These are phyloP conservation scores for Electrona antarctica DNA, from an alignment of 2,113 vertebrate species.

Conservation along the genomic window DNA sequence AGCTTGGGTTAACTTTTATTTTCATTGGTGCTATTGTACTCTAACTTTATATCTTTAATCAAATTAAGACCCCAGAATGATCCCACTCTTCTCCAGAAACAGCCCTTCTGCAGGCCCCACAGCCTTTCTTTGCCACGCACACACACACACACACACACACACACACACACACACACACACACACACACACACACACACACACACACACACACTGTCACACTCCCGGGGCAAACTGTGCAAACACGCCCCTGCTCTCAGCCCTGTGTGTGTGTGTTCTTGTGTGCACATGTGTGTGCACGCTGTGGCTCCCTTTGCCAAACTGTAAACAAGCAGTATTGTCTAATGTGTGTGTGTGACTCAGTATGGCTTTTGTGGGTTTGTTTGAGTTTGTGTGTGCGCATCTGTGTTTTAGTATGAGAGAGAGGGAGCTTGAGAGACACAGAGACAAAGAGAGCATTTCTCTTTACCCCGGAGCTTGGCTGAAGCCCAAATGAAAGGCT, in stretches of 20 bases:
- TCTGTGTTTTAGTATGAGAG: slow-evolving; percentile 79
- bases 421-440: slow-evolving; percentile 74
- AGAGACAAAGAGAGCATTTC: slow-evolving; percentile 81
- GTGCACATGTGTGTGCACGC: slow-evolving; percentile 68
- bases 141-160: slow-evolving; percentile 34
- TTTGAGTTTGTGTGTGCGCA: slow-evolving; percentile 77
- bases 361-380: slow-evolving; percentile 79
- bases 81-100: slow-evolving; percentile 37
- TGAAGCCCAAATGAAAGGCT: slow-evolving; percentile 71
- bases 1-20: slow-evolving; percentile 42
- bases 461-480: slow-evolving; percentile 76
- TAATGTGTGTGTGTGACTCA: slow-evolving; percentile 78
- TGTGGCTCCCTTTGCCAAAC: slow-evolving; percentile 72
- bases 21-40: slow-evolving; percentile 30
- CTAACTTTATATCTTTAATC: slow-evolving; percentile 44
- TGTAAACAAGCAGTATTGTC: slow-evolving; percentile 84
- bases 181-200: slow-evolving; percentile 47
- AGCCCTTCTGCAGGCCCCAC: slow-evolving; percentile 44
- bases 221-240: slow-evolving; percentile 70
- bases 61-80: slow-evolving; percentile 52
- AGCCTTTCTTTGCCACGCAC: slow-evolving; percentile 53
- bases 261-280: slow-evolving; percentile 31
- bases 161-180: slow-evolving; percentile 36
- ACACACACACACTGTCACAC: slow-evolving; percentile 24
- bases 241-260: slow-evolving; percentile 61